A percentile compares a stretch with the other conserved stretches of the same genome.
phyloP scores from a whole-genome alignment of 1,140 invertebrate genomes.

The Macrobrachium nipponense region DNA sequence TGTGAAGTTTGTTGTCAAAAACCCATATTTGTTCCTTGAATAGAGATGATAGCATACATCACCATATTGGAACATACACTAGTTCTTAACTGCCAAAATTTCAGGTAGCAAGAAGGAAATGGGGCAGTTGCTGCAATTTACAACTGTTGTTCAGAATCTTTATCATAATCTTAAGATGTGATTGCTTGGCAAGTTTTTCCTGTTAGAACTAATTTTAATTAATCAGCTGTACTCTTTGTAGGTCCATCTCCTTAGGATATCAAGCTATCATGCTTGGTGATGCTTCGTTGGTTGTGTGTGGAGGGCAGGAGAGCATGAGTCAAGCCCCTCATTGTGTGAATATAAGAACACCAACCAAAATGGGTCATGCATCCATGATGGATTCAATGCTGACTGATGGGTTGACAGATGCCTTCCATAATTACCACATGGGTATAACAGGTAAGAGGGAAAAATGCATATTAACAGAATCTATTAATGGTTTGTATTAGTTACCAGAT shows the following conservation, averaged over 20 bases:
- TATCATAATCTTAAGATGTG: no score
- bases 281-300: slow-evolving; percentile 79
- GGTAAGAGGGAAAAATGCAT: slow-evolving; percentile 70
- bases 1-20: no score
- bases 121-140: no score
- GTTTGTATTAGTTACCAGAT: not conserved
- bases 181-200: no score
- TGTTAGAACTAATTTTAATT: not conserved
- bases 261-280: slow-evolving; percentile 80
- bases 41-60: no score
- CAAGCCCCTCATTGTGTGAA: slow-evolving; percentile 79
- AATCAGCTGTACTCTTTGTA: slow-evolving; percentile 65
- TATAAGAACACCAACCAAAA: slow-evolving; percentile 77
- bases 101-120: no score
- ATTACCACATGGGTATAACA: slow-evolving; percentile 88
- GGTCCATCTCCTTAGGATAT: slow-evolving; percentile 78
- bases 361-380: slow-evolving; percentile 76
- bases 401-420: slow-evolving; percentile 82
- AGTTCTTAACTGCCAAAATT: no score
- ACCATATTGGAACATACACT: no score
- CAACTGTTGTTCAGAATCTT: no score
- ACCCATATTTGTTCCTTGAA: no score
- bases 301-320: slow-evolving; percentile 90
- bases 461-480: not conserved
- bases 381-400: slow-evolving; percentile 85